Base-by-base conservation (phyloP, 1,140 invertebrate species). In the Sitophilus oryzae region DNA sequence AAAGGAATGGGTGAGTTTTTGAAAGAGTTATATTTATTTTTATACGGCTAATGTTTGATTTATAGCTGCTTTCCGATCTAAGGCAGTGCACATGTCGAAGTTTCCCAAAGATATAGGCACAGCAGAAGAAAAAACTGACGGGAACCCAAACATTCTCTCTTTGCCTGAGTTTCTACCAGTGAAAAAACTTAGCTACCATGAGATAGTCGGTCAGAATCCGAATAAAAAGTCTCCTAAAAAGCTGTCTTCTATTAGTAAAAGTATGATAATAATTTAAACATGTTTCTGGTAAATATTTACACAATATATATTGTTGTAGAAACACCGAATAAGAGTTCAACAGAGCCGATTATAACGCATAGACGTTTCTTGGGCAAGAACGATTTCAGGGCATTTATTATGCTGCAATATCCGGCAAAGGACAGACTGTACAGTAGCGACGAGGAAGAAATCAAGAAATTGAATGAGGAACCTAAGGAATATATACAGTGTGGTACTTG, bases 1-100 rank as follows among this genome's bases (percentile, higher is more conserved):
- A 86, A 87, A 73, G 86, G 86, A 59, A 72, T 85, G 61, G 83
- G 86, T 89, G 79, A 79, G 82, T 81, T 36, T 47, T 16, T 42
- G 25, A 9, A 23, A 11, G 14, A 30, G 21, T 48, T 11, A 1
- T 50, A 34, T 18, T 11, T 19, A 5, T 16, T 16, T n/a, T 35
- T 18, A 40, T 55, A 45, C 34, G 6, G 37, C n/a, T 40, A 21
- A 38, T n/a, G 23, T 41, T 34, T 45, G 16, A 37, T 53, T 60
- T 70, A 11, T 60, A 82, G 81, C 80, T 62, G 75, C 79, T 66
- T 76, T 69, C 61, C 73, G 82, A 62, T 74, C 76, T 2, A 84
- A 82, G 66, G 73, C 75, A 55, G 76, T 78, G 41, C 79, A 77
- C 51, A 86, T 88, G 84, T 78, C 82, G 25, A 85, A 86, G 65